Evolutionary conservation across 2,888 invertebrate genomes (phyloP).

Genomic region (Athalia circularis): DNA sequence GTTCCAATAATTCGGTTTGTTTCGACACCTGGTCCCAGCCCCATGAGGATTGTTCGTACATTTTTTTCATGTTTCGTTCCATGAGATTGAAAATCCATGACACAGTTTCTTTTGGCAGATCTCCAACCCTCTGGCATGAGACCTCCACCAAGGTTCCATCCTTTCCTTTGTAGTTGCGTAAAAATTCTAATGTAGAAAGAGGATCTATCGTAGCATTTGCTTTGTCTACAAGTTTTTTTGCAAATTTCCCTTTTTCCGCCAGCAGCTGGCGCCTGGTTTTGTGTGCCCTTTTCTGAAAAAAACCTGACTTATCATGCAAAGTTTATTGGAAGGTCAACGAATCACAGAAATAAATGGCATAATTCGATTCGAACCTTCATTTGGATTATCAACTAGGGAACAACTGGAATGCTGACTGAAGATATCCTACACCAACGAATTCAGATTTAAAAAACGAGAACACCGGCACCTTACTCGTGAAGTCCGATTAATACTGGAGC

Average conservation of each 20-base stretch:
- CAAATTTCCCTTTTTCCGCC: constrained; percentile 65
- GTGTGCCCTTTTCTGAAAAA: constrained; percentile 61
- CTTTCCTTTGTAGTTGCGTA: constrained; percentile 78
- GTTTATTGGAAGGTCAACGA: no score
- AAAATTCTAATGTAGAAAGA: constrained; percentile 78
- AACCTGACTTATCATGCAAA: no score
- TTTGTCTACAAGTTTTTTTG: constrained; percentile 78
- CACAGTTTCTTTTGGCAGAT: constrained; percentile 77
- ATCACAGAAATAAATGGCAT: no score
- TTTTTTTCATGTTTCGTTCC: constrained; percentile 85
- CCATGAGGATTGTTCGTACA: constrained; percentile 79
- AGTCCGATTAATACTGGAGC: no score
- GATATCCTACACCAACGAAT: no score
- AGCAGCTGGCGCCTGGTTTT: constrained; percentile 66
- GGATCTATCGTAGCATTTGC: constrained; percentile 80
- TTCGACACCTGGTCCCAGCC: constrained; percentile 83
- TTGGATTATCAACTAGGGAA: no score
- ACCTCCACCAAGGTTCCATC: constrained; percentile 79
- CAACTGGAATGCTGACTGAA: no score
- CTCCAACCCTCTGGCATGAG: constrained; percentile 77
- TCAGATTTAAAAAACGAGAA: no score
- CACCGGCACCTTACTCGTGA: no score
- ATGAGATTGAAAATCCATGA: constrained; percentile 86
- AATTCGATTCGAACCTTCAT: no score
- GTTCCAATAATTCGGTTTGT: constrained; percentile 79